Base-by-base conservation (phyloP, 2,888 invertebrate genomes). In the Herminia tarsipennalis region DNA sequence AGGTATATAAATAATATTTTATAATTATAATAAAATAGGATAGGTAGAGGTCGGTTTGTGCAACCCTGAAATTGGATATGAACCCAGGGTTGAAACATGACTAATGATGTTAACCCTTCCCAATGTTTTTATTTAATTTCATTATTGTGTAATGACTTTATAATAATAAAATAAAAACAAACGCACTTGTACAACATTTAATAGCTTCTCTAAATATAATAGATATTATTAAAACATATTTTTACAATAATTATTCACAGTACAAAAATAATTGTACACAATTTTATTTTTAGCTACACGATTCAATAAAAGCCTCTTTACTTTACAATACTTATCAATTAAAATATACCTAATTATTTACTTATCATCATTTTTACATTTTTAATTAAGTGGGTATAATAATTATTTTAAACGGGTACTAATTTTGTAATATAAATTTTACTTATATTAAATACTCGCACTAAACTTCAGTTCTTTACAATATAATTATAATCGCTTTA, bases 201-300 rank as follows among this genome's bases (percentile, higher is more conserved):
- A 51, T 66, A 68, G 48, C 49, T 59, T 60, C 49, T 71, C 65
- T 70, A 73, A 57, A 68, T 60, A 58, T 56, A 50, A n/a, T n/a
- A n/a, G n/a, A 47, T 48, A 61, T 59, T 62, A 61, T 57, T 61
- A 50, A 64, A 64, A 70, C 67, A 47, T 56, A 61, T 63, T 61
- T 54, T 64, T 59, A 63, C 56, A 66, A 40, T 62, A 47, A 52
- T 60, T 56, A 66, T 64, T 57, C 57, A 66, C 61, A 76, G 71
- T 81, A 80, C 78, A 81, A 81, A 81, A 81, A 81, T 81, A 81
- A 72, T 75, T 75, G 75, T 77, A 79, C 75, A 63, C 53, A 53
- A 43, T 44, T 29, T 22, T 40, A 46, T 40, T 25, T 25, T 18
- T 22, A 40, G 33, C 32, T 60, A 44, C 13, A 30, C 36, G 27